A percentile compares a stretch with the other conserved stretches of the same genome.
Conservation (phyloP, 2,797 vertebrate genomes). For the Masticophis lateralis region DNA sequence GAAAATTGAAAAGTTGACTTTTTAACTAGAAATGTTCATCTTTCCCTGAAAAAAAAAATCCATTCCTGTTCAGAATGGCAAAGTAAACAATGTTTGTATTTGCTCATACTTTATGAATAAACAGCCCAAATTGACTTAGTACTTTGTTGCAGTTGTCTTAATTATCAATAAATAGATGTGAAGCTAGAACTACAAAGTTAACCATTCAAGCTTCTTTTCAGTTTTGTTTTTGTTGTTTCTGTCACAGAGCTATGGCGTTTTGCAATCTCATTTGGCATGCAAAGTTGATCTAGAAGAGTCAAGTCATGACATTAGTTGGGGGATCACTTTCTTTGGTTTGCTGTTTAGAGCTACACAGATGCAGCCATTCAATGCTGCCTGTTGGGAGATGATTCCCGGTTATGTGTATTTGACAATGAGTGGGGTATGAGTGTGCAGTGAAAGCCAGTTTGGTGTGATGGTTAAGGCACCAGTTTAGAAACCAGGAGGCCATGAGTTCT, state of each 20-base stretch:
- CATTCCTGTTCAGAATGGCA: slow-evolving; percentile 55
- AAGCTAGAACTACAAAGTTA: slow-evolving; percentile 50
- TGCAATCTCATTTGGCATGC: neutral
- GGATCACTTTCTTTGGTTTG: neutral
- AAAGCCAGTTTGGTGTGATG: neutral
- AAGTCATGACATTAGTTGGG: neutral
- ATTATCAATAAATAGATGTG: slow-evolving; percentile 56
- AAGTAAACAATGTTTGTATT: slow-evolving; percentile 51
- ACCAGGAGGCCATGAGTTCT: neutral
- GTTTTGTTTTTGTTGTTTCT: neutral
- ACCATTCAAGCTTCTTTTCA: slow-evolving; percentile 33
- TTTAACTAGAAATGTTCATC: slow-evolving; percentile 57
- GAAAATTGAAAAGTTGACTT: slow-evolving; percentile 61
- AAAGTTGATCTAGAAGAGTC: neutral
- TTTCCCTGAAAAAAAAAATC: slow-evolving; percentile 43
- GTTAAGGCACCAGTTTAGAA: neutral
- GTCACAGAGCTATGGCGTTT: neutral
- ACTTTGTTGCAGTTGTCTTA: slow-evolving; percentile 53
- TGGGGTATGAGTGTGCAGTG: neutral
- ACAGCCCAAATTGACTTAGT: slow-evolving; percentile 50
- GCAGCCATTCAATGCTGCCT: neutral
- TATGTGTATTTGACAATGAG: neutral
- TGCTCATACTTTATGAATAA: slow-evolving; percentile 61
- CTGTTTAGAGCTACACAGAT: neutral
- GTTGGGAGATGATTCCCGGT: neutral